These are phyloP conservation scores for Bettongia penicillata DNA, from an alignment of 2,113 vertebrate species.

Conservation along the genomic window DNA sequence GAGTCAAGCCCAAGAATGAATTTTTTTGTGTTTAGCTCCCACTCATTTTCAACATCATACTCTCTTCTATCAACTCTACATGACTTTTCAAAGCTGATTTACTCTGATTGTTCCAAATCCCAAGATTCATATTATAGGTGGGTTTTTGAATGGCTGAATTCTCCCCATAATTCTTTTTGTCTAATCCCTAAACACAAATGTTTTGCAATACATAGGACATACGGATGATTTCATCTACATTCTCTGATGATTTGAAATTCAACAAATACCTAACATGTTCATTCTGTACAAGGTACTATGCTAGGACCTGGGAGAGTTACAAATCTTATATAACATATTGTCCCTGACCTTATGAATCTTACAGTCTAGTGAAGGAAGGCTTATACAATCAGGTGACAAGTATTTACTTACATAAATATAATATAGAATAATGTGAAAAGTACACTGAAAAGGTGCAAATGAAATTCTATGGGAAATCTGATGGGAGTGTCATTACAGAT, in stretches of 20 bases:
- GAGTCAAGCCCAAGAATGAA: background rate
- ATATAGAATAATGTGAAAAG: background rate
- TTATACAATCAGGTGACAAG: background rate
- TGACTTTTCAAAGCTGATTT: slow-evolving; percentile 16
- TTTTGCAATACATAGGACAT: background rate
- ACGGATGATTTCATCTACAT: background rate
- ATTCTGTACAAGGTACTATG: background rate
- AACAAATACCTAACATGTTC: accelerated
- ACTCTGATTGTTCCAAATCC: background rate
- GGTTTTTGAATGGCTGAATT: slow-evolving; percentile 18
- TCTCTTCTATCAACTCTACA: background rate
- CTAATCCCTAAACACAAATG: slow-evolving; percentile 10
- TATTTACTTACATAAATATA: background rate
- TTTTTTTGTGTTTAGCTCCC: slow-evolving; percentile 50
- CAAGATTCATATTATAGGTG: background rate
- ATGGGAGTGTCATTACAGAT: background rate
- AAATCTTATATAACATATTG: background rate
- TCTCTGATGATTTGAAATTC: background rate
- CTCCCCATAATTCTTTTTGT: background rate
- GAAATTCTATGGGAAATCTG: background rate
- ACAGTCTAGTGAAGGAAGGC: background rate
- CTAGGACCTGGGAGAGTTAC: background rate
- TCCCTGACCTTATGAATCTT: background rate
- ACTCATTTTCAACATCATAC: background rate
- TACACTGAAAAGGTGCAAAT: background rate